phyloP scores from a whole-genome alignment of 2,113 vertebrate genomes.

The Phylloscopus whistleri region DNA sequence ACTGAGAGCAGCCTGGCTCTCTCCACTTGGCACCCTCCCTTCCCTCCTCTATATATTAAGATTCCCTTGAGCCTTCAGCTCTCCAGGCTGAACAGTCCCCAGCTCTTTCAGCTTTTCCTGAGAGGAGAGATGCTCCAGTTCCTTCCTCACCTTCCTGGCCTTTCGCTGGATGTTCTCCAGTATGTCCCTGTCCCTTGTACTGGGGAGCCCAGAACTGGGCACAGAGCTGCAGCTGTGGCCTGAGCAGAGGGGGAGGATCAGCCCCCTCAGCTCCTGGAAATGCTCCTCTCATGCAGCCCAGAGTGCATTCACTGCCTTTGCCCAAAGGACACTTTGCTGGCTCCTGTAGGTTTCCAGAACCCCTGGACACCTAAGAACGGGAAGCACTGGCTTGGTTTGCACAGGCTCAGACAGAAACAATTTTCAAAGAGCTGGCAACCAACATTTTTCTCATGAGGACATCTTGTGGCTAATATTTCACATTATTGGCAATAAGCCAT shows the following conservation, averaged over 20 bases:
- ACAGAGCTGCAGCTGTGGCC: not conserved
- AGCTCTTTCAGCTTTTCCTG: not conserved
- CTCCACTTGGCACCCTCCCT: not conserved
- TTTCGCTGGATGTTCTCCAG: not conserved
- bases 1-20: not conserved
- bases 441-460: not conserved
- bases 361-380: not conserved
- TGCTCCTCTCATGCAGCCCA: rapidly evolving
- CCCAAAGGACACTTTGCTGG: not conserved
- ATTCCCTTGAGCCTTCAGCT: not conserved
- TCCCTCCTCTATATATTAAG: not conserved
- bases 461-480: constrained; percentile 7
- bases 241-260: not conserved
- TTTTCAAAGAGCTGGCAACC: not conserved
- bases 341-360: not conserved
- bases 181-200: too few relatives aligned
- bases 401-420: not conserved
- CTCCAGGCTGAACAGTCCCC: not conserved
- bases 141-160: not conserved
- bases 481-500: not conserved
- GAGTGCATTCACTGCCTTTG: not conserved
- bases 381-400: not conserved
- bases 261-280: not conserved
- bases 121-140: not conserved
- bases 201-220: not conserved